Percentiles rank a stretch among this genome's conserved stretches.
Evolutionary conservation across 2,888 invertebrate genomes (phyloP).

Genomic region (Mesorhabditis belari): DNA sequence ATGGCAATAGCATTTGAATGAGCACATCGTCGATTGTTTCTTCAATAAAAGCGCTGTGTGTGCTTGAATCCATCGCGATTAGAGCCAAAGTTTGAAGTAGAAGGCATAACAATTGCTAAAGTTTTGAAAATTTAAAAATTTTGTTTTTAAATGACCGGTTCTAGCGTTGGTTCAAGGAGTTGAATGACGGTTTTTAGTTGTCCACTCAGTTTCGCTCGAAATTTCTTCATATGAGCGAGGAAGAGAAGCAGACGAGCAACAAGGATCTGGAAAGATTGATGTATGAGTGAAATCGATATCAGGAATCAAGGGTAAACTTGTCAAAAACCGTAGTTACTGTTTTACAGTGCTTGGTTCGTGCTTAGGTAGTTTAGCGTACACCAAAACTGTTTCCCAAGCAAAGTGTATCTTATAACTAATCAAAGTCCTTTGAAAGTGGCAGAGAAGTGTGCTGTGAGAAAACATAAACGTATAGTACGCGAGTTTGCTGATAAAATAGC

Average conservation of each 20-base stretch:
- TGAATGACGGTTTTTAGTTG: slow-evolving; percentile 62
- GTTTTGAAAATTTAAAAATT: not conserved
- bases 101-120: slow-evolving; percentile 64
- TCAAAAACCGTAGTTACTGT: too few species aligned
- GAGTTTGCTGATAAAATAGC: too few species aligned
- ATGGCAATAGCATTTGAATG: slow-evolving; percentile 63
- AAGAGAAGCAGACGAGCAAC: slow-evolving; percentile 62
- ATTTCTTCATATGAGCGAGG: slow-evolving; percentile 61
- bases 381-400: too few species aligned
- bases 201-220: slow-evolving; percentile 61
- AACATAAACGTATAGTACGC: too few species aligned
- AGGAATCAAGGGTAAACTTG: too few species aligned
- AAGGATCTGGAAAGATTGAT: slow-evolving; percentile 16
- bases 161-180: slow-evolving; percentile 64
- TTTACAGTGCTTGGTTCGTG: too few species aligned
- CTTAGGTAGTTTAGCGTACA: too few species aligned
- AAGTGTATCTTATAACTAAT: too few species aligned
- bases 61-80: slow-evolving; percentile 61
- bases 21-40: slow-evolving; percentile 63
- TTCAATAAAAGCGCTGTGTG: slow-evolving; percentile 61
- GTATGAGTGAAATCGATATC: too few species aligned
- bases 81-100: slow-evolving; percentile 63
- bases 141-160: slow-evolving; percentile 58
- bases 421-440: too few species aligned
- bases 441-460: too few species aligned